Percentiles rank a stretch among this genome's conserved stretches.
Evolutionary conservation across 1,140 invertebrate species (phyloP).

Genomic region (Leptinotarsa undecemlineata): DNA sequence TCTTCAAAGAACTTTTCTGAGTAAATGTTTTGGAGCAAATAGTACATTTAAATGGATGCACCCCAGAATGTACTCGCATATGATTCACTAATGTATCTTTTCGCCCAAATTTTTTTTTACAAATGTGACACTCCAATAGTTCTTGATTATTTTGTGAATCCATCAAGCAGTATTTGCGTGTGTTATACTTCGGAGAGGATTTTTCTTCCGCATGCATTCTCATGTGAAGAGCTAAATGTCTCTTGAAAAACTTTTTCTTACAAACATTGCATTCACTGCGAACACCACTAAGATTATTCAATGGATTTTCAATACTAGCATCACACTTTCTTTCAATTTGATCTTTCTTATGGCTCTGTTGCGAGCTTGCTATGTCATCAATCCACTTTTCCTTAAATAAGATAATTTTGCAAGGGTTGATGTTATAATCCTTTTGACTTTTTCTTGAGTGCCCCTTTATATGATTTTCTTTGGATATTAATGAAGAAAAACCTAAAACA

Average conservation of each 20-base stretch:
- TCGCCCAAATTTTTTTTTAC: conserved; percentile 40
- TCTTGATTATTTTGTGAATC: conserved; percentile 7
- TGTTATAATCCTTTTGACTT: no score
- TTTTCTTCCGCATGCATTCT: conserved; percentile 51
- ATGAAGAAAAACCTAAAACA: background rate
- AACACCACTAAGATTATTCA: no score
- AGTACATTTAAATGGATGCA: conserved; percentile 26
- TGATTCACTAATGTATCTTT: conserved; percentile 29
- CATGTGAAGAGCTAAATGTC: no score
- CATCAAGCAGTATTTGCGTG: conserved; percentile 35
- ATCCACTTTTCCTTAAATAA: no score
- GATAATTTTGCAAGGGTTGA: no score
- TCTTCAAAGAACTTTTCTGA: conserved; percentile 49
- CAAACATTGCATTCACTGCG: no score
- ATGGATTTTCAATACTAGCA: no score
- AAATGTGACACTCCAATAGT: conserved; percentile 35
- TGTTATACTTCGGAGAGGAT: conserved; percentile 51
- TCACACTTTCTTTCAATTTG: no score
- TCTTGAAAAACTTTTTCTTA: no score
- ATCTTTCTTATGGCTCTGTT: no score
- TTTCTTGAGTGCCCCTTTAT: background rate
- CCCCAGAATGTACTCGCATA: conserved; percentile 16
- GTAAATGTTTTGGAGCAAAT: conserved; percentile 43
- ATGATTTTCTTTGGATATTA: background rate
- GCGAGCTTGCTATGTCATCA: no score